Evolutionary conservation across 2,113 vertebrate species (phyloP).

Genomic region (Ovis canadensis): DNA sequence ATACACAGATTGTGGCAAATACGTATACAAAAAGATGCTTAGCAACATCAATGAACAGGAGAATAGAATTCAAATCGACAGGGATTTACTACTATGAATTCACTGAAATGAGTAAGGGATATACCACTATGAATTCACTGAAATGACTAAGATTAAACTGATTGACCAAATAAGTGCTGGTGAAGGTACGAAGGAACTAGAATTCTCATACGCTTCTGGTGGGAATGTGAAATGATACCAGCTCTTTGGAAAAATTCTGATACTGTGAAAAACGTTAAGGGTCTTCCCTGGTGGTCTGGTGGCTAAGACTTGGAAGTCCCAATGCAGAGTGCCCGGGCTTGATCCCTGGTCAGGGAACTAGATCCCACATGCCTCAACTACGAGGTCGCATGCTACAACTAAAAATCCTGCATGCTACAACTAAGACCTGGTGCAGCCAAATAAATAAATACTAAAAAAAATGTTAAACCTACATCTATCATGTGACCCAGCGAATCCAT

Average conservation of each 20-base stretch:
- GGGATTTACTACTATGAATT: background rate
- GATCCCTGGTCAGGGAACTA: background rate
- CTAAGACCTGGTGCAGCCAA: background rate
- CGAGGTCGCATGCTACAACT: background rate
- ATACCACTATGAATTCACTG: background rate
- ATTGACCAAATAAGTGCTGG: background rate
- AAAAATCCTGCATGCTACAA: background rate
- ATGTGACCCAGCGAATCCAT: background rate
- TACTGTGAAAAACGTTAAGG: background rate
- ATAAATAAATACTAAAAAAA: background rate
- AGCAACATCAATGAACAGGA: background rate
- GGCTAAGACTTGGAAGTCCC: background rate
- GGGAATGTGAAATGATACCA: background rate
- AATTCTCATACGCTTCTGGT: background rate
- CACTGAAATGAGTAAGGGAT: background rate
- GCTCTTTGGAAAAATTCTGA: background rate
- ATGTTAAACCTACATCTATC: background rate
- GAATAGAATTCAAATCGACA: background rate
- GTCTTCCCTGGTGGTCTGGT: background rate
- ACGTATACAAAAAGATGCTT: background rate
- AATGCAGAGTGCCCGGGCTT: background rate
- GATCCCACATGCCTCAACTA: background rate
- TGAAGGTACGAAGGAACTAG: background rate
- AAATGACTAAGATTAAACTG: background rate
- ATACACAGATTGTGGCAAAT: background rate